phyloP scores from a whole-genome alignment of 2,113 vertebrate genomes.

The Danionella cerebrum region DNA sequence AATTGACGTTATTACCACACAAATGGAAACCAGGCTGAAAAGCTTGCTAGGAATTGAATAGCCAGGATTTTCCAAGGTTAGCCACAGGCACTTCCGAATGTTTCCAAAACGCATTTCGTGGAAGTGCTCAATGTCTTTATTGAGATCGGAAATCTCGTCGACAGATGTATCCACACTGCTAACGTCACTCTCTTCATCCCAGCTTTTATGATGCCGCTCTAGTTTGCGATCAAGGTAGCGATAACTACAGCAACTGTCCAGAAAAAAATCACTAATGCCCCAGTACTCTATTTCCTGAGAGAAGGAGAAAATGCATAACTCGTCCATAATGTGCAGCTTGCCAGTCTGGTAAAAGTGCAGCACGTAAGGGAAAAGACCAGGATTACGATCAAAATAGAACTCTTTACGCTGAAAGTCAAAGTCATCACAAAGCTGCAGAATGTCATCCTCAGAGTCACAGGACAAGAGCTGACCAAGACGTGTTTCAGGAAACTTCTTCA shows the following conservation, averaged over 20 bases:
- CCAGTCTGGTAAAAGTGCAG: conserved; percentile 95
- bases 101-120: conserved; percentile 75
- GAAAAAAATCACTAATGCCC: conserved; percentile 92
- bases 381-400: conserved; percentile 95
- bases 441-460: conserved; percentile 85
- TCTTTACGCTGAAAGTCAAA: conserved; percentile 83
- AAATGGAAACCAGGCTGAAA: conserved; percentile 91
- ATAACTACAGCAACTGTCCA: conserved; percentile 91
- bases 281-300: conserved; percentile 98
- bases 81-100: conserved; percentile 82
- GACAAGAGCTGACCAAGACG: conserved; percentile 85
- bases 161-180: conserved; percentile 90
- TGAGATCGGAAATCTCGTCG: conserved; percentile 89
- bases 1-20: conserved; percentile 86
- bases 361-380: conserved; percentile 83
- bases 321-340: conserved; percentile 92
- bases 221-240: conserved; percentile 91
- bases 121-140: conserved; percentile 84
- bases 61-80: conserved; percentile 94
- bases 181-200: conserved; percentile 91
- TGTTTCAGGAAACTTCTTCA: conserved; percentile 87
- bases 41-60: conserved; percentile 95
- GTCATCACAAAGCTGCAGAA: conserved; percentile 93
- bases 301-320: conserved; percentile 95
- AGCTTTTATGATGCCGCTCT: conserved; percentile 76